A percentile compares a stretch with the other conserved stretches of the same genome.
Conservation (phyloP, 2,888 invertebrate species). For the Willowsia nigromaculata region DNA sequence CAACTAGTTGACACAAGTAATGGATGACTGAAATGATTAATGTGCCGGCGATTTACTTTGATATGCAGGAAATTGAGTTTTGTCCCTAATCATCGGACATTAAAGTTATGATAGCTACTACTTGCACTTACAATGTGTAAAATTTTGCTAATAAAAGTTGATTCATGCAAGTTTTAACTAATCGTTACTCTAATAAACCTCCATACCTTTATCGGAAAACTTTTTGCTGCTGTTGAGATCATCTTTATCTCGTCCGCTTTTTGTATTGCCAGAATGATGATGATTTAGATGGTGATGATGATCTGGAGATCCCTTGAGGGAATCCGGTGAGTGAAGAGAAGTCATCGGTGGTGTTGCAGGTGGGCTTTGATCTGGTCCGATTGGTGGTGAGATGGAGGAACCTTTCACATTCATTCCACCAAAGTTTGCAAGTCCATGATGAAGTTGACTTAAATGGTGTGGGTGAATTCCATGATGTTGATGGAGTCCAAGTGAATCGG, state of each 20-base stretch:
- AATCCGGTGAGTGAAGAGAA: conserved; percentile 77
- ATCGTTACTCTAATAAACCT: background rate
- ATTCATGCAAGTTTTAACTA: too few relatives aligned
- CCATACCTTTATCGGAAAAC: conserved; percentile 76
- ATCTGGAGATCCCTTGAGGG: conserved; percentile 71
- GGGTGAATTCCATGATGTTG: conserved; percentile 66
- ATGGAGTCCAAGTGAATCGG: conserved; percentile 49
- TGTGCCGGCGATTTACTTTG: conserved; percentile 10
- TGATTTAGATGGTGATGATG: conserved; percentile 53
- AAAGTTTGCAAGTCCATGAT: conserved; percentile 63
- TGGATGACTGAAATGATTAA: conserved; percentile 50
- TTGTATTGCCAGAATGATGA: conserved; percentile 48
- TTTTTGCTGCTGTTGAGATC: conserved; percentile 70
- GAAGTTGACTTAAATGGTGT: conserved; percentile 69
- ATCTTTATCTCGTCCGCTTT: conserved; percentile 66
- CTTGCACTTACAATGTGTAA: too few relatives aligned
- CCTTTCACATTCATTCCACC: conserved; percentile 74
- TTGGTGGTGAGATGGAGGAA: conserved; percentile 77
- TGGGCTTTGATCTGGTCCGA: conserved; percentile 78
- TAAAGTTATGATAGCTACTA: background rate
- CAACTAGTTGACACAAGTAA: conserved; percentile 74
- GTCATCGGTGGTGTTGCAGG: conserved; percentile 78
- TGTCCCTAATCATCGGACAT: background rate
- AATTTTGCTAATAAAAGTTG: too few relatives aligned
- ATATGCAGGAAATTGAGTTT: background rate